Evolutionary conservation across 1,140 invertebrate genomes (phyloP).

Genomic region (Cydia fagiglandana): DNA sequence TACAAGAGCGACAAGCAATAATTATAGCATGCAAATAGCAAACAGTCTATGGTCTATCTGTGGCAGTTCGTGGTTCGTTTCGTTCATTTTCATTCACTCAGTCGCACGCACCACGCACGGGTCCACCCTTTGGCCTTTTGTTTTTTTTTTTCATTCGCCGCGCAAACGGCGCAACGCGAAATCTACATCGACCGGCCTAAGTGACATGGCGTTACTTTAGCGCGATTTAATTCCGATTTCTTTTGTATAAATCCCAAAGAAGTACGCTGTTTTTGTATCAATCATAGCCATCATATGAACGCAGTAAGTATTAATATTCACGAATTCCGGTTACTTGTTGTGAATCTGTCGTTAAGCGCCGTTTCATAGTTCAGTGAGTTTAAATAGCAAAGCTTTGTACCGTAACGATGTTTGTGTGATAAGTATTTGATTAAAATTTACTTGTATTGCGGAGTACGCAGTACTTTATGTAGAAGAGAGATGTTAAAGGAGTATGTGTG

Average conservation of each 20-base stretch:
- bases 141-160: constrained; percentile 2
- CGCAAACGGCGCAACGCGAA: constrained; percentile 21
- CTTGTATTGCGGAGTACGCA: background rate
- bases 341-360: constrained; percentile 4
- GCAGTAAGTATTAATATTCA: constrained; percentile 2
- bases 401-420: constrained; percentile 11
- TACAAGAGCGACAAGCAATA: too few relatives aligned
- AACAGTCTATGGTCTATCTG: too few relatives aligned
- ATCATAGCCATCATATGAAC: background rate
- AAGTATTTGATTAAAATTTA: background rate
- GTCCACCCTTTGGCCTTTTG: too few relatives aligned
- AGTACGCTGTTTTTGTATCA: background rate
- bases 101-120: too few relatives aligned
- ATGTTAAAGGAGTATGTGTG: too few relatives aligned
- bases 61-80: too few relatives aligned
- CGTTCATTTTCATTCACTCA: too few relatives aligned
- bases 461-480: background rate
- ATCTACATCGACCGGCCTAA: constrained; percentile 8
- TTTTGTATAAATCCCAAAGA: background rate
- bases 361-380: constrained; percentile 24
- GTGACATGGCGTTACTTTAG: constrained; percentile 20
- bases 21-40: too few relatives aligned
- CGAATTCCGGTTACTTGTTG: background rate
- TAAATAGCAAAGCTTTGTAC: constrained; percentile 28
- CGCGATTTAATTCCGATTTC: constrained; percentile 1